These are phyloP conservation scores for Bombus waltoni DNA, from an alignment of 1,140 invertebrate species.

Conservation along the genomic window DNA sequence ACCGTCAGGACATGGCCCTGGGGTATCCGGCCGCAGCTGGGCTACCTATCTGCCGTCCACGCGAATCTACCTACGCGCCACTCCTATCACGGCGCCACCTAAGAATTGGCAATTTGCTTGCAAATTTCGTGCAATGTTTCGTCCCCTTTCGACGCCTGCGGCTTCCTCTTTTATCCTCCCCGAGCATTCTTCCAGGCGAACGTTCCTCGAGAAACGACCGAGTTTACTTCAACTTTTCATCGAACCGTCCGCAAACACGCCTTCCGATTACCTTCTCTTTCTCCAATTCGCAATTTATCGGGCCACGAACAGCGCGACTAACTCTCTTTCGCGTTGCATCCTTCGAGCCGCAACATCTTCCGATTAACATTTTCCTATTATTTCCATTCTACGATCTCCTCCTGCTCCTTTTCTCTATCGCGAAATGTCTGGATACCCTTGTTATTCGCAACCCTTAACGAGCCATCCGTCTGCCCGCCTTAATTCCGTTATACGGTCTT, in stretches of 20 bases:
- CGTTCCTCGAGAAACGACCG: conserved; percentile 26
- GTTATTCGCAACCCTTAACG: conserved; percentile 34
- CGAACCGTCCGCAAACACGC: no score
- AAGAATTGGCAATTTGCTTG: conserved; percentile 82
- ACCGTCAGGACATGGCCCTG: conserved; percentile 35
- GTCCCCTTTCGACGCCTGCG: conserved; percentile 43
- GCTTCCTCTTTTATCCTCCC: conserved; percentile 20
- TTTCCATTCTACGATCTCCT: neutral
- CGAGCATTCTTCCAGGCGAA: conserved; percentile 40
- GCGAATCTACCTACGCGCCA: conserved; percentile 60
- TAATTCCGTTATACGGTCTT: conserved; percentile 29
- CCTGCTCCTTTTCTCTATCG: neutral
- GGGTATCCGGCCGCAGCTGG: conserved; percentile 55
- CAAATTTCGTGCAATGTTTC: conserved; percentile 76
- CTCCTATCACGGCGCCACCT: conserved; percentile 71
- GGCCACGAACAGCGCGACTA: neutral
- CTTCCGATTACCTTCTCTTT: neutral
- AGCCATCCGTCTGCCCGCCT: conserved; percentile 11
- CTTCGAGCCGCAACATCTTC: conserved; percentile 13
- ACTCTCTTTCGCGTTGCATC: conserved; percentile 3
- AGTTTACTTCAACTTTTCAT: neutral
- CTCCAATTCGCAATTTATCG: conserved; percentile 19
- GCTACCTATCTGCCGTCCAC: conserved; percentile 39
- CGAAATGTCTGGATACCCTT: conserved; percentile 16
- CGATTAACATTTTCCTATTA: conserved; percentile 7